These are phyloP conservation scores for Meghimatium bilineatum DNA, from an alignment of 2,888 invertebrate genomes.

Conservation along the genomic window DNA sequence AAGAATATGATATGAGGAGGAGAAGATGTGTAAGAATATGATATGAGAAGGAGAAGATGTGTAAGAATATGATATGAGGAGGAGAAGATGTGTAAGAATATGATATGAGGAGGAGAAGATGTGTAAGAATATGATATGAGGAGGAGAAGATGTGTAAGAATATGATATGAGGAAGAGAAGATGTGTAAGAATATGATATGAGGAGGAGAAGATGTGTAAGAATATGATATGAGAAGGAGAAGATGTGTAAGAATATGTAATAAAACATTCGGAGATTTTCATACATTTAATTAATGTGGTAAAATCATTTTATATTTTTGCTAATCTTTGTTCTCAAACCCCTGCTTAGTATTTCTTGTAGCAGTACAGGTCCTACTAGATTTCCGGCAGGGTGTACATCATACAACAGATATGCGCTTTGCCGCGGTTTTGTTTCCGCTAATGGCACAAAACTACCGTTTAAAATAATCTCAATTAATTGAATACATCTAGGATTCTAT, in stretches of 20 bases:
- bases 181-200: conserved; percentile 10
- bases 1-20: not conserved
- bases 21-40: conserved; percentile 7
- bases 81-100: conserved; percentile 7
- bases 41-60: conserved; percentile 31
- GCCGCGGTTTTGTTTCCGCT: too few relatives aligned
- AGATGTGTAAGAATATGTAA: conserved; percentile 15
- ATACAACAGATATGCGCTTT: too few relatives aligned
- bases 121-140: not conserved
- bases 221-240: conserved; percentile 26
- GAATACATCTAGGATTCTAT: too few relatives aligned
- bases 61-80: not conserved
- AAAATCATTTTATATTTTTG: too few relatives aligned
- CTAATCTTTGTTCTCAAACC: too few relatives aligned
- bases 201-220: conserved; percentile 19
- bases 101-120: not conserved
- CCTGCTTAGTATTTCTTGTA: too few relatives aligned
- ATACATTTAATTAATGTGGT: too few relatives aligned
- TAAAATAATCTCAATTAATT: too few relatives aligned
- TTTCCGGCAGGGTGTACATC: too few relatives aligned
- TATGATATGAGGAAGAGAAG: not conserved
- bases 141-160: not conserved
- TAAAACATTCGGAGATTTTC: too few relatives aligned
- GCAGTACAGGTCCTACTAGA: too few relatives aligned
- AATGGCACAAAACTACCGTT: too few relatives aligned